phyloP scores from a whole-genome alignment of 1,140 invertebrate species.

The Triops cancriformis region DNA sequence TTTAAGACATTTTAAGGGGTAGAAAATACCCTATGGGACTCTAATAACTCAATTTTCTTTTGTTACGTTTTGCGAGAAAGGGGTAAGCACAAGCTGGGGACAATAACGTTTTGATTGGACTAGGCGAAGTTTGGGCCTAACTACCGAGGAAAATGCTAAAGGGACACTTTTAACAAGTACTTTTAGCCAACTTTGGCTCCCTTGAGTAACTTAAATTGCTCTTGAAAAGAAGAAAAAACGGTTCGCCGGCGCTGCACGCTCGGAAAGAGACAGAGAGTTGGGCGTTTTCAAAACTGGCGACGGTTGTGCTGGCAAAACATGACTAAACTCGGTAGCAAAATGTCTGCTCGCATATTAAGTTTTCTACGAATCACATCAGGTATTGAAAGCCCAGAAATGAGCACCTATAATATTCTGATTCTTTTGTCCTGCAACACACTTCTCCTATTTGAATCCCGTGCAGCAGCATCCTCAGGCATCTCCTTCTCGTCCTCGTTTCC shows the following conservation, averaged over 20 bases:
- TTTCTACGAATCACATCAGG: background rate
- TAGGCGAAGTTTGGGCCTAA: background rate
- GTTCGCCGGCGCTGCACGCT: background rate
- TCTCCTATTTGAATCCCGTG: background rate
- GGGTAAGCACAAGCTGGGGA: background rate
- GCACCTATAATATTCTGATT: background rate
- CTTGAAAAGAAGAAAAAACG: background rate
- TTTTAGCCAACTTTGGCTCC: no score
- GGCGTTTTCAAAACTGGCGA: background rate
- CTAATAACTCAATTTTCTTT: background rate
- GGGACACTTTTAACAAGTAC: background rate
- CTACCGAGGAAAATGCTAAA: background rate
- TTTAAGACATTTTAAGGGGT: no score
- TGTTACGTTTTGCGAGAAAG: background rate
- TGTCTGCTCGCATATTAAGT: background rate
- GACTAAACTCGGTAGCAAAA: background rate
- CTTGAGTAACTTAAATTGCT: background rate
- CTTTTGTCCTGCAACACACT: background rate
- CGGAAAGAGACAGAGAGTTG: background rate
- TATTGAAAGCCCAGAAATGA: background rate
- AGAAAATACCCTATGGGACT: background rate
- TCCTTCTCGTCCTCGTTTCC: background rate
- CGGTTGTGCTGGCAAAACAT: no score
- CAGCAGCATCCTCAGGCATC: background rate
- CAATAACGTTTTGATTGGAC: slow-evolving; percentile 1